Evolutionary conservation across 1,140 invertebrate genomes (phyloP).

Genomic region (Maconellicoccus hirsutus): DNA sequence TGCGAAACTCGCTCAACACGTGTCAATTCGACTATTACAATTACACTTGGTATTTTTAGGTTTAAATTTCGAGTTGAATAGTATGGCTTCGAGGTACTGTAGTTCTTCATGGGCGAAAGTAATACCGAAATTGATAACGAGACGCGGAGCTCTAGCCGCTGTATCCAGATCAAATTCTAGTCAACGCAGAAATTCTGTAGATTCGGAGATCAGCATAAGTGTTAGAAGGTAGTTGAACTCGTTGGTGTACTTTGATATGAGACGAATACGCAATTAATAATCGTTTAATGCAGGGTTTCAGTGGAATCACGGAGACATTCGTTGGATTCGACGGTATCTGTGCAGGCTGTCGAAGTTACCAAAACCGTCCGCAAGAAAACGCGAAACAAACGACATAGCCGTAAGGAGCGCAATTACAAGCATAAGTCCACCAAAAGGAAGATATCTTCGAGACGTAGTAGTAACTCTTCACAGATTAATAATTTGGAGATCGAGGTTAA

Average conservation of each 20-base stretch:
- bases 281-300: slow-evolving; percentile 65
- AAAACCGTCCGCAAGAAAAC: slow-evolving; percentile 43
- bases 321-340: slow-evolving; percentile 69
- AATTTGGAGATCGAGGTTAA: not conserved
- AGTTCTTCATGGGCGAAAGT: slow-evolving; percentile 79
- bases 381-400: not conserved
- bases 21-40: not conserved
- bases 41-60: slow-evolving; percentile 33
- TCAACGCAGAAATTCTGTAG: slow-evolving; percentile 47
- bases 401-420: not conserved
- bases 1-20: not conserved
- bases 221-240: slow-evolving; percentile 33
- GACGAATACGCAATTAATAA: no score
- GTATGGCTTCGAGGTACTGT: slow-evolving; percentile 54
- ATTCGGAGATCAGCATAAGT: slow-evolving; percentile 62
- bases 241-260: not conserved
- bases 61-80: slow-evolving; percentile 71
- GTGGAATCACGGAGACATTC: slow-evolving; percentile 68
- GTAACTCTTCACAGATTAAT: not conserved
- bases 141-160: slow-evolving; percentile 57
- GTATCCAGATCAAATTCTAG: slow-evolving; percentile 45
- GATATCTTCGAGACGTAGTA: not conserved
- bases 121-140: slow-evolving; percentile 68
- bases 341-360: slow-evolving; percentile 67
- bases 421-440: not conserved